Evolutionary conservation across 2,888 invertebrate species (phyloP).

Genomic region (Pasiphila rectangulata): DNA sequence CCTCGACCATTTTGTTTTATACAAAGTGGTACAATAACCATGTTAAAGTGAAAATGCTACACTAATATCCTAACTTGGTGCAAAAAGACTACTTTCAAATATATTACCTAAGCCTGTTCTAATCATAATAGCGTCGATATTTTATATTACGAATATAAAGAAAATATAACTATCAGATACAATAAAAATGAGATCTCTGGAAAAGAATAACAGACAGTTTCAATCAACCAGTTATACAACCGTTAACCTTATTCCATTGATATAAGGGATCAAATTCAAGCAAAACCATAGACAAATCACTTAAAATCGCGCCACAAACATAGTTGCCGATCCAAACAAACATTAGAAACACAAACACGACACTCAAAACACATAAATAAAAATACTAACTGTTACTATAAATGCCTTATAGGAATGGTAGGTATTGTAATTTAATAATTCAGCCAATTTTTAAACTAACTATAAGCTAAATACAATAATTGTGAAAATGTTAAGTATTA

Average conservation of each 20-base stretch:
- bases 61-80: constrained; percentile 38
- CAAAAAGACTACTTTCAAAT: constrained; percentile 41
- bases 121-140: constrained; percentile 28
- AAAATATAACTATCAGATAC: constrained; percentile 25
- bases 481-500: background rate
- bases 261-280: constrained; percentile 14
- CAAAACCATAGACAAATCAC: constrained; percentile 22
- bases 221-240: constrained; percentile 26
- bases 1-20: constrained; percentile 8
- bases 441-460: constrained; percentile 29
- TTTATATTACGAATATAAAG: constrained; percentile 26
- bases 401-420: constrained; percentile 62
- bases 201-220: constrained; percentile 29
- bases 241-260: constrained; percentile 24
- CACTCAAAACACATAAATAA: constrained; percentile 33
- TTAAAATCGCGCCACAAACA: background rate
- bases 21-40: constrained; percentile 2
- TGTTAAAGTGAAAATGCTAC: constrained; percentile 17
- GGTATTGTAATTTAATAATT: constrained; percentile 36
- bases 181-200: constrained; percentile 53
- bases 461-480: constrained; percentile 1
- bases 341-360: constrained; percentile 35
- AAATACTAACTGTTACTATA: constrained; percentile 36
- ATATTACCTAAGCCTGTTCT: constrained; percentile 21
- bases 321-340: constrained; percentile 14